phyloP scores from a whole-genome alignment of 2,113 vertebrate species.

The Ctenodactylus gundi region DNA sequence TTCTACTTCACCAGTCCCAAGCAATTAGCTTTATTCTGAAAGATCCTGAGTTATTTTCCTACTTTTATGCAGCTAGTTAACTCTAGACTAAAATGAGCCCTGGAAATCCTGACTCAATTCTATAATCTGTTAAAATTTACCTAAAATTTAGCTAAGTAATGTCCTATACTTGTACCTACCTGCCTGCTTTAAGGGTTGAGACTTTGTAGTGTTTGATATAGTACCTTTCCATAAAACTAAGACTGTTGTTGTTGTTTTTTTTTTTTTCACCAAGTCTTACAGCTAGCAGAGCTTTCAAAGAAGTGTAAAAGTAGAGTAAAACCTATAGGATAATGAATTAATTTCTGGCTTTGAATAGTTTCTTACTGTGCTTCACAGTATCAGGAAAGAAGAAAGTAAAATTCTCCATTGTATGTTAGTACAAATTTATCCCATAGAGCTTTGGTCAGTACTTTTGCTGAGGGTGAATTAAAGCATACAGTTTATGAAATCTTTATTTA shows the following conservation, averaged over 20 bases:
- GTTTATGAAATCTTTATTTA: constrained; percentile 22
- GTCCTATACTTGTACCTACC: rapidly evolving
- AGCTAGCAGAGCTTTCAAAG: neutral
- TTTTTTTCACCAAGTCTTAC: neutral
- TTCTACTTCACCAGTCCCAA: neutral
- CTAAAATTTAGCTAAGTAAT: too few relatives aligned
- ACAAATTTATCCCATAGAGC: neutral
- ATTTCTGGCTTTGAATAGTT: neutral
- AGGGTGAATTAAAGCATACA: neutral
- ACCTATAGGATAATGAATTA: neutral
- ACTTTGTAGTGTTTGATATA: neutral
- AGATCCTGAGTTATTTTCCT: neutral
- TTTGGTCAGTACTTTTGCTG: neutral
- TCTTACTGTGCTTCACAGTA: neutral
- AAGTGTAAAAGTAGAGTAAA: neutral
- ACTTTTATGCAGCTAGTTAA: neutral
- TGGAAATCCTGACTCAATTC: neutral
- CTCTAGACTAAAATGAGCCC: neutral
- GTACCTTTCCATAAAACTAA: neutral
- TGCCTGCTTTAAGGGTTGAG: neutral
- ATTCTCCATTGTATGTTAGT: neutral
- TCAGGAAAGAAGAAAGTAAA: neutral
- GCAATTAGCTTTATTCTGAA: neutral
- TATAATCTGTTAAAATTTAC: neutral
- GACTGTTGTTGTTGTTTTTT: too few relatives aligned